Base-by-base conservation (phyloP, 2,797 vertebrate species). In the Choloepus didactylus region DNA sequence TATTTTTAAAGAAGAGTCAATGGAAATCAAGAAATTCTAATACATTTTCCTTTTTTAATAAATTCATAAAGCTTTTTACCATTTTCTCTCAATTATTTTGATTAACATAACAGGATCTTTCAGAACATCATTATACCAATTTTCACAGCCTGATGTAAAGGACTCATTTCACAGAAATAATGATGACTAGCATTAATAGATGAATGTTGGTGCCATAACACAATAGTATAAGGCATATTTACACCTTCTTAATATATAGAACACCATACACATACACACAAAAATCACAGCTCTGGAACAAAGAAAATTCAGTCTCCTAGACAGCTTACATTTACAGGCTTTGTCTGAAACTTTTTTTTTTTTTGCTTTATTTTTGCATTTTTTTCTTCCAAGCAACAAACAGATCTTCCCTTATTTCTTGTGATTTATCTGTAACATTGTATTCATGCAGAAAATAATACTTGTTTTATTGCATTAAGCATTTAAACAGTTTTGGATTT, bases 401-500 rank as follows among this genome's bases (percentile, higher is more conserved):
- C 87, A 96, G 70, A 97, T 91, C 96, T 97, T 91, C 31, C 94
- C 94, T 91, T 98, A 98, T 95, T 77, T 98, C 97, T 97, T 90
- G 97, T 98, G 96, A 98, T 97, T 98, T 98, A 98, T 97, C 98
- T 98, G 97, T 97, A 98, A 98, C 96, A 97, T 97, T 98, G 97
- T 98, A 97, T 95, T 98, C 98, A 98, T 98, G 98, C 98, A 98
- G 35, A 98, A 98, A 98, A 90, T 98, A 98, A 97, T 97, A 98
- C 98, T 97, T 98, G 95, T 96, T 98, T 98, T 98, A 98, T 98
- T 98, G 98, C 97, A 94, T 98, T 98, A 98, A 98, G 35, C 98
- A 98, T 97, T 97, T 96, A 98, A 94, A 97, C 89, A 97, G 97
- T 41, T 76, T 95, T 97, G 91, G 95, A 96, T 97, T 96, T 98